Percentiles rank a stretch among this genome's conserved stretches.
phyloP scores from a whole-genome alignment of 2,113 vertebrate species.

The Brachyistius frenatus region DNA sequence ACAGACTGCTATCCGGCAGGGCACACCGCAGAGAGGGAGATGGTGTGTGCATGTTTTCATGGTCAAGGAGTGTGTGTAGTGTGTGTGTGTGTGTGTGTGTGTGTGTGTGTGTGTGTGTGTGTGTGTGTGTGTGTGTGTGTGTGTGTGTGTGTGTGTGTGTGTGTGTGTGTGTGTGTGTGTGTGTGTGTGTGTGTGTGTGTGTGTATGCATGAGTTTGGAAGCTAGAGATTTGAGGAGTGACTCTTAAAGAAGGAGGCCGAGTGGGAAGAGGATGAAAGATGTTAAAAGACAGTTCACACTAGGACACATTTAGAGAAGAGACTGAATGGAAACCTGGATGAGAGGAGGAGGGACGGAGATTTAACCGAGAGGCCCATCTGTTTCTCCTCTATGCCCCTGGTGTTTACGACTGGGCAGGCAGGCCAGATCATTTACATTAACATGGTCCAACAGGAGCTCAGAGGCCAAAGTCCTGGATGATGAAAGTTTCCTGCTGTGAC shows the following conservation, averaged over 20 bases:
- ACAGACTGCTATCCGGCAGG: constrained; percentile 67
- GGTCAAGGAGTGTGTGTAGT: background rate
- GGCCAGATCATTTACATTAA: constrained; percentile 58
- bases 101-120: background rate
- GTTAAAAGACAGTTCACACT: constrained; percentile 25
- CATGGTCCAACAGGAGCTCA: constrained; percentile 56
- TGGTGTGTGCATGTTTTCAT: constrained; percentile 5
- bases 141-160: constrained; percentile 3
- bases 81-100: too few relatives aligned
- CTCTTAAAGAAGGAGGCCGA: constrained; percentile 26
- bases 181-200: constrained; percentile 6
- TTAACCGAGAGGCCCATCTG: constrained; percentile 76
- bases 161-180: background rate
- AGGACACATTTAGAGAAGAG: constrained; percentile 31
- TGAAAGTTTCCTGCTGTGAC: constrained; percentile 40
- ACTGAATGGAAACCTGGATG: constrained; percentile 50
- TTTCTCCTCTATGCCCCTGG: constrained; percentile 50
- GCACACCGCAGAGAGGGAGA: constrained; percentile 51
- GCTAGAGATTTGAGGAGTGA: constrained; percentile 25
- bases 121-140: constrained; percentile 1
- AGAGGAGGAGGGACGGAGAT: constrained; percentile 52
- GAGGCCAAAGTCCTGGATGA: constrained; percentile 32
- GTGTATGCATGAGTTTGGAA: background rate
- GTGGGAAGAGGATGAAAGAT: constrained; percentile 8
- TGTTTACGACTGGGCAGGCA: constrained; percentile 63